These are phyloP conservation scores for Sciurus carolinensis DNA, from an alignment of 2,797 vertebrate genomes.

Conservation along the genomic window DNA sequence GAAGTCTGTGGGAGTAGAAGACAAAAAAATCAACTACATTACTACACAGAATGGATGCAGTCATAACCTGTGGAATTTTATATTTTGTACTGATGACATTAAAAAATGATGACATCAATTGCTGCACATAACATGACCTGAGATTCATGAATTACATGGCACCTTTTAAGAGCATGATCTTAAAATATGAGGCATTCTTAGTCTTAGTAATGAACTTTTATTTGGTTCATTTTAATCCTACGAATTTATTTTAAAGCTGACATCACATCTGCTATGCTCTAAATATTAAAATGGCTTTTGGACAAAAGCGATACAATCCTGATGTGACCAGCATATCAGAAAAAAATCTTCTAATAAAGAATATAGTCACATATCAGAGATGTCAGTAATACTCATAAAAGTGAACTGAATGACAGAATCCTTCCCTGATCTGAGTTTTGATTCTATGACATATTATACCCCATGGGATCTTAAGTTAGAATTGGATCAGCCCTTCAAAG, in stretches of 20 bases:
- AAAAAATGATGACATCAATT: neutral
- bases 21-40: neutral
- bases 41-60: neutral
- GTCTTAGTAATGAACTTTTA: neutral
- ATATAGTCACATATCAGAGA: neutral
- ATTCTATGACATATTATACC: neutral
- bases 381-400: neutral
- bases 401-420: neutral
- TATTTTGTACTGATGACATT: neutral
- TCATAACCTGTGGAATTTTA: neutral
- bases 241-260: slow-evolving; percentile 41
- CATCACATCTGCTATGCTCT: neutral
- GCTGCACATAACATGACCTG: neutral
- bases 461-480: neutral
- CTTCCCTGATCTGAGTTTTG: neutral
- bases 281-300: neutral
- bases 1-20: neutral
- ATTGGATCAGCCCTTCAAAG: neutral
- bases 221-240: slow-evolving; percentile 4
- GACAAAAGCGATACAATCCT: neutral
- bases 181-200: neutral
- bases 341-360: neutral
- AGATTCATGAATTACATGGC: neutral
- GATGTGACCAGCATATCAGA: neutral
- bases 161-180: neutral